Conservation (phyloP, 2,113 vertebrate genomes). For the Prietella phreatophila region DNA sequence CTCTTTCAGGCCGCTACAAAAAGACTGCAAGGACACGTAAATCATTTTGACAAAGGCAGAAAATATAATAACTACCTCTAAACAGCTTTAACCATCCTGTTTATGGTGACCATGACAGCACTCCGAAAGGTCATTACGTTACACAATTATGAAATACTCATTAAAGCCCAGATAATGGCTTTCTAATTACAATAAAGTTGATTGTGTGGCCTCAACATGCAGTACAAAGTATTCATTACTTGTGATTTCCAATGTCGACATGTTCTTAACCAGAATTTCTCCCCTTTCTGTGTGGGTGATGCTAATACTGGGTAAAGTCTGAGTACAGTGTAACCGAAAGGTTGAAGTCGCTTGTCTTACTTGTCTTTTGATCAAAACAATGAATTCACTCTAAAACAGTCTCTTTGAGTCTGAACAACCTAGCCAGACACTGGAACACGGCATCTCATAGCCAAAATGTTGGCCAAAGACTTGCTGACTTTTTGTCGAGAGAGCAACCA, state of each 20-base stretch:
- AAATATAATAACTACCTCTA: constrained; percentile 51
- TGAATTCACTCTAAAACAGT: background rate
- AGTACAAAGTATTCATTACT: constrained; percentile 13
- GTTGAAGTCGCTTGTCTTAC: background rate
- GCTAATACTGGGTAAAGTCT: background rate
- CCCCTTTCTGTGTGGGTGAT: background rate
- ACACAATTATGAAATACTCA: constrained; percentile 27
- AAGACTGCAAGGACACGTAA: constrained; percentile 47
- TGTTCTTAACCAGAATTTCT: background rate
- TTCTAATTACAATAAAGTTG: constrained; percentile 25
- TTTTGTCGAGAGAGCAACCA: background rate
- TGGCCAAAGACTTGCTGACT: background rate
- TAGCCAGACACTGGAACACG: background rate
- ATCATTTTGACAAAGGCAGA: constrained; percentile 53
- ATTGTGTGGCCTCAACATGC: background rate
- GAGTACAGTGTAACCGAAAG: background rate
- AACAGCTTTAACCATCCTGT: constrained; percentile 49
- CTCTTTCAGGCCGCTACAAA: constrained; percentile 40
- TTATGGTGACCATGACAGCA: constrained; percentile 44
- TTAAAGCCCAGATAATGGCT: constrained; percentile 5
- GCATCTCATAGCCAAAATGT: background rate
- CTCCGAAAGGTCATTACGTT: constrained; percentile 34
- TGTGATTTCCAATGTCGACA: constrained; percentile 7
- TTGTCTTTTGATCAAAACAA: background rate
- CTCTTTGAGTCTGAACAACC: background rate